Evolutionary conservation across 2,888 invertebrate genomes (phyloP), one percentile per base, ranked within the genome.

Genomic region (Thymelicus sylvestris): DNA sequence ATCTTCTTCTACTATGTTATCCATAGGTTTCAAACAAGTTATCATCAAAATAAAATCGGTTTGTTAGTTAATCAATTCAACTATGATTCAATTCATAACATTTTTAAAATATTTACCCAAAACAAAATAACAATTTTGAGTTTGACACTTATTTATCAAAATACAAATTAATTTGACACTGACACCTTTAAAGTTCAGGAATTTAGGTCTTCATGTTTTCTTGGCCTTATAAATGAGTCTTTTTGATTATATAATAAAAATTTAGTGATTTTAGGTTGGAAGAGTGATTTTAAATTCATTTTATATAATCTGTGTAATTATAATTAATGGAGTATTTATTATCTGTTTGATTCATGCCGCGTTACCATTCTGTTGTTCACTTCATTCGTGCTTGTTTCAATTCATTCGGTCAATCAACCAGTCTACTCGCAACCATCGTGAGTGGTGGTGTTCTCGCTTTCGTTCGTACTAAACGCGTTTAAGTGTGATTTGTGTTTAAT

Each of bases 401-500:
- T 79, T 76, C 82, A 79, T 83, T 86, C 85, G 80, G 84, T 90
- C 88, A 85, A 79, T 90, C 88, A 85, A 79, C 87, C 88, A 93
- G 93, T 93, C 89, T 86, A 84, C 83, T 87, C 85, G 88, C 83
- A 88, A 82, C 86, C 85, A 85, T 83, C 80, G 76, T 73, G 71
- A 62, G 73, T 79, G 81, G 79, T 84, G 86, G 91, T 84, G 74
- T 82, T 79, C 77, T 83, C 79, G 84, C 80, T 79, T 83, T 81
- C 78, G 81, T 81, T 79, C 75, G 79, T 75, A 77, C 75, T 74
- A 79, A 91, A 86, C 92, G 92, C 89, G 92, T 89, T 90, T 85
- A 76, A 90, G 89, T 90, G 93, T 93, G 92, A 90, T 92, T 91
- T 87, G 92, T 93, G 91, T 92, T 91, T 91, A 91, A 91, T 92